Evolutionary conservation across 1,140 invertebrate species (phyloP), one percentile per base, ranked within the genome.

Genomic region (Apis cerana): DNA sequence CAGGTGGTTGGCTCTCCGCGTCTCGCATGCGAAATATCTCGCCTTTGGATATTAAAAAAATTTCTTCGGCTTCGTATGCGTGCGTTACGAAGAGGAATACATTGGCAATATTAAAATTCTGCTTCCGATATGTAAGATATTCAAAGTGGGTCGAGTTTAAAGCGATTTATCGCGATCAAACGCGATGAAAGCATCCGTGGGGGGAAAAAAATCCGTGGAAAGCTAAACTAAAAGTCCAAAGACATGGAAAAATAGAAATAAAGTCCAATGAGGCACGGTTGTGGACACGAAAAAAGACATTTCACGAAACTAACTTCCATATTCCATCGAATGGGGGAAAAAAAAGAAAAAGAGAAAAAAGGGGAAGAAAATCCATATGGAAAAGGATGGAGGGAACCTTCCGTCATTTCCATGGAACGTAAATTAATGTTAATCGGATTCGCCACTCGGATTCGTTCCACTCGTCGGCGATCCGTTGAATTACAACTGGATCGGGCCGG

Each of bases 201-300:
- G n/a, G n/a, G n/a, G n/a, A n/a, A n/a, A n/a, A n/a, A n/a, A n/a
- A n/a, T n/a, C n/a, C n/a, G n/a, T n/a, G n/a, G n/a, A n/a, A n/a
- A n/a, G n/a, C n/a, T n/a, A n/a, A n/a, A n/a, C n/a, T n/a, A n/a
- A n/a, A n/a, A n/a, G n/a, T n/a, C n/a, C n/a, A 62, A 84, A 86
- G 85, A 84, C 77, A 80, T 67, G 33, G 58, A 75, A 80, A 75
- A 75, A 59, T 80, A 78, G 85, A 87, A 43, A 87, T 85, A 87
- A 87, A 86, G 75, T 3, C 33, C 70, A 27, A 27, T 27, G 59
- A 54, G 74, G 83, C 84, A 79, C 62, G 52, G 67, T 62, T 87
- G 61, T 61, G 71, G 81, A 83, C 33, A 58, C 33, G 43, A 75
- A 13, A 58, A 64, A 76, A 72, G 59, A 80, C 11, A 50, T 71